Conservation (phyloP, 92 coral and sea anemone genomes). For the Phenganax stokvisi region DNA sequence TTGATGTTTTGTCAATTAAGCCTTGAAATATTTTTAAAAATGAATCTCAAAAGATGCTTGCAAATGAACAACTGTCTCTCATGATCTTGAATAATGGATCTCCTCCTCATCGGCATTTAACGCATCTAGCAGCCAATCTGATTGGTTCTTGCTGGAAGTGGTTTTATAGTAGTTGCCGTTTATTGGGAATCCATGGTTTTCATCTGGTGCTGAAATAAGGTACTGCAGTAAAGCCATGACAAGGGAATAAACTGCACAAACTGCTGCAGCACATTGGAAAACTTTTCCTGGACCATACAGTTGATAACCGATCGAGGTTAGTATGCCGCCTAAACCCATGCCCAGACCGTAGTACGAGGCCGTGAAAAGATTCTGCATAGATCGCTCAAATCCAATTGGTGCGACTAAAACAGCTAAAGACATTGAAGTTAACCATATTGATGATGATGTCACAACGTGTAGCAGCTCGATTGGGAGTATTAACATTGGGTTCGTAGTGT, state of each 20-base stretch:
- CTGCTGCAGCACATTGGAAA: conserved; percentile 91
- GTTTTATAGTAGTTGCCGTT: conserved; percentile 56
- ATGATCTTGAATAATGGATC: conserved; percentile 51
- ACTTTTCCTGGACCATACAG: conserved; percentile 75
- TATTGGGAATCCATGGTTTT: conserved; percentile 47
- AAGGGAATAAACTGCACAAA: conserved; percentile 74
- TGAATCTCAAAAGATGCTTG: too few species aligned
- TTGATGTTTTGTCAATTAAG: too few species aligned
- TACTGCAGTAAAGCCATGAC: conserved; percentile 73
- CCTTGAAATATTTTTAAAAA: too few species aligned
- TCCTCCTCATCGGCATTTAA: conserved; percentile 88
- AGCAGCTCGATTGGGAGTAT: conserved; percentile 76
- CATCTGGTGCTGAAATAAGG: conserved; percentile 65
- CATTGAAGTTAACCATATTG: conserved; percentile 69
- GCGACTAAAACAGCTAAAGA: conserved; percentile 70
- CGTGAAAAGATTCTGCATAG: conserved; percentile 69
- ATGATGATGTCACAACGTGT: conserved; percentile 70
- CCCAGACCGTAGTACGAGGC: conserved; percentile 78
- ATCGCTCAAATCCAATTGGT: conserved; percentile 79
- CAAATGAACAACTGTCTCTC: background rate
- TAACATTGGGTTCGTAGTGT: conserved; percentile 58
- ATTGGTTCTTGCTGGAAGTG: conserved; percentile 45
- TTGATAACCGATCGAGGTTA: conserved; percentile 66
- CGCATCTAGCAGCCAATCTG: conserved; percentile 92
- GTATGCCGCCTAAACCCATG: conserved; percentile 77